A percentile compares a stretch with the other conserved stretches of the same genome.
phyloP scores from a whole-genome alignment of 2,113 vertebrate species.

The Ciconia stormi region DNA sequence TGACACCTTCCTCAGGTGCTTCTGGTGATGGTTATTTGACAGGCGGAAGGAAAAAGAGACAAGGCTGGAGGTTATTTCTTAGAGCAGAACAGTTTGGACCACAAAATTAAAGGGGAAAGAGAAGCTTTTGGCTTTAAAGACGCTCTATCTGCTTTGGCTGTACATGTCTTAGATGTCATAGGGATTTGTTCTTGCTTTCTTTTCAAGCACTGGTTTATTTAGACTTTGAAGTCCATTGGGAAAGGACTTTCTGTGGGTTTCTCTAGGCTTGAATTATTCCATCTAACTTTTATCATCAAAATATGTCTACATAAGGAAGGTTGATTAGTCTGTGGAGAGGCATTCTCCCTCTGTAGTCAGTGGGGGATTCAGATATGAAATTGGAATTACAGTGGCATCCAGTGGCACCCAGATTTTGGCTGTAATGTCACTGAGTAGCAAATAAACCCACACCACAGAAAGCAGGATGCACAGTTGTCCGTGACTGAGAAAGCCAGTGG shows the following conservation, averaged over 20 bases:
- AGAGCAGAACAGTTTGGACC: neutral
- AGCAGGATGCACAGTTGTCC: neutral
- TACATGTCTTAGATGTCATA: neutral
- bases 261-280: neutral
- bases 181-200: neutral
- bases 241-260: neutral
- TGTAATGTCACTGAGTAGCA: neutral
- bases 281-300: neutral
- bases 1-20: neutral
- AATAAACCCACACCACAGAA: neutral
- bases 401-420: neutral
- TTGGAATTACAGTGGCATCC: neutral
- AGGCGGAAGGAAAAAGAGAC: neutral
- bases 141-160: neutral
- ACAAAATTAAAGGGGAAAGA: neutral
- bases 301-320: neutral
- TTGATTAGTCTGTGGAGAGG: neutral
- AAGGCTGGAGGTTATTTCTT: neutral
- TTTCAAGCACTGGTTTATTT: neutral
- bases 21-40: neutral
- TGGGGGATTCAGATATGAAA: neutral
- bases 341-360: neutral
- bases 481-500: neutral
- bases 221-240: neutral
- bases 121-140: neutral